These are phyloP conservation scores for Campoplex nolae DNA, from an alignment of 2,888 invertebrate genomes.

Conservation along the genomic window DNA sequence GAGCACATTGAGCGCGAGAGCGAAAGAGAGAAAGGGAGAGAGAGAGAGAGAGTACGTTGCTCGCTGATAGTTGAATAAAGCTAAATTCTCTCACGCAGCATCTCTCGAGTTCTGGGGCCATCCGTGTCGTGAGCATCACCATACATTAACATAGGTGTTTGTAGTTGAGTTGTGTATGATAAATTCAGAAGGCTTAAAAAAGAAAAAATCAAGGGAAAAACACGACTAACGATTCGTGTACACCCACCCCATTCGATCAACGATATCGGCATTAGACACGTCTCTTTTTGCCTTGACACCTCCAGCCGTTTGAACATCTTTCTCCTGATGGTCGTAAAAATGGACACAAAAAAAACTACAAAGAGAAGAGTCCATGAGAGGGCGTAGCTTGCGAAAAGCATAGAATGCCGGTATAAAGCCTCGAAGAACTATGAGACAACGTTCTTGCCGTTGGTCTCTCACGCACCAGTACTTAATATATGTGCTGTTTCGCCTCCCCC, in stretches of 20 bases:
- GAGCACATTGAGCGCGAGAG: conserved; percentile 48
- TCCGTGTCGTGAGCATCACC: conserved; percentile 56
- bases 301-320: conserved; percentile 38
- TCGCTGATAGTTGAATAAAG: conserved; percentile 48
- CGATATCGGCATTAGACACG: conserved; percentile 83
- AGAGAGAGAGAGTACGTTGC: conserved; percentile 10
- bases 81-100: conserved; percentile 71
- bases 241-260: conserved; percentile 75
- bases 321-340: conserved; percentile 30
- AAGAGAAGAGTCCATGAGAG: conserved; percentile 32
- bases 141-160: conserved; percentile 26
- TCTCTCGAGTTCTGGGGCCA: conserved; percentile 44
- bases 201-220: conserved; percentile 16
- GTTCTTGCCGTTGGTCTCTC: conserved; percentile 55
- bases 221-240: conserved; percentile 66
- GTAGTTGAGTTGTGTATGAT: conserved; percentile 38
- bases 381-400: conserved; percentile 31
- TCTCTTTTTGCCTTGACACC: conserved; percentile 73
- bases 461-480: conserved; percentile 52
- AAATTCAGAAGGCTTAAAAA: conserved; percentile 51
- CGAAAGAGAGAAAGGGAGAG: too few species aligned
- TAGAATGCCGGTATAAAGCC: conserved; percentile 35
- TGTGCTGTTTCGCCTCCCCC: conserved; percentile 33
- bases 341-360: background rate
- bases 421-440: conserved; percentile 48